Evolutionary conservation across 2,797 vertebrate genomes (phyloP).

Genomic region (Lagorchestes hirsutus): DNA sequence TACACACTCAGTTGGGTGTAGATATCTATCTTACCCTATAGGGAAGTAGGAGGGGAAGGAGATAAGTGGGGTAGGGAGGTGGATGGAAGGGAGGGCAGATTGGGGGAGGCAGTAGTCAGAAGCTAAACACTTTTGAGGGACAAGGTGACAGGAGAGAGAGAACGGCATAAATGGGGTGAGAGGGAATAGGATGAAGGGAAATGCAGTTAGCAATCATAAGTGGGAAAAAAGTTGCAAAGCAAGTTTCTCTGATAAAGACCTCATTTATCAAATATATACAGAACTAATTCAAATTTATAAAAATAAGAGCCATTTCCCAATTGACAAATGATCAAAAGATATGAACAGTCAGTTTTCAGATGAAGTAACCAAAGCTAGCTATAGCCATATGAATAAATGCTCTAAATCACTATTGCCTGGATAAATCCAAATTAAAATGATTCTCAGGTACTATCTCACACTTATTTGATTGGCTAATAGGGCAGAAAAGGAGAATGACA

Average conservation of each 20-base stretch:
- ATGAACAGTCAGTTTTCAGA: background rate
- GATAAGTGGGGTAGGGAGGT: background rate
- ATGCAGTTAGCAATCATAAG: background rate
- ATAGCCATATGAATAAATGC: background rate
- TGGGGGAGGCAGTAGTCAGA: background rate
- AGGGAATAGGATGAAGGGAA: background rate
- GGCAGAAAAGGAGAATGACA: background rate
- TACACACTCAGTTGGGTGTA: background rate
- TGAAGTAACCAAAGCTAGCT: background rate
- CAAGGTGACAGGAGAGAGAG: background rate
- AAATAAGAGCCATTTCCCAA: background rate
- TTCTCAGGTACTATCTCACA: background rate
- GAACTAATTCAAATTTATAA: background rate
- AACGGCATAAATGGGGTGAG: background rate
- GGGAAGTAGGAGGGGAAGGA: background rate
- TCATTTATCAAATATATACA: background rate
- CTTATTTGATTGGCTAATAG: background rate
- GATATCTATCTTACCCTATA: background rate
- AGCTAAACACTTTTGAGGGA: background rate
- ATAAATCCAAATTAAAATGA: background rate
- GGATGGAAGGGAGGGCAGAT: background rate
- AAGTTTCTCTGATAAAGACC: background rate
- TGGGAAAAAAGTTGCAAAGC: background rate
- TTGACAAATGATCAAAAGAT: background rate
- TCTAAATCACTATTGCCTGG: background rate